Percentiles rank a stretch among this genome's conserved stretches.
These are phyloP conservation scores for Cyclophora albipunctata DNA, from an alignment of 2,888 invertebrate genomes.

Conservation along the genomic window DNA sequence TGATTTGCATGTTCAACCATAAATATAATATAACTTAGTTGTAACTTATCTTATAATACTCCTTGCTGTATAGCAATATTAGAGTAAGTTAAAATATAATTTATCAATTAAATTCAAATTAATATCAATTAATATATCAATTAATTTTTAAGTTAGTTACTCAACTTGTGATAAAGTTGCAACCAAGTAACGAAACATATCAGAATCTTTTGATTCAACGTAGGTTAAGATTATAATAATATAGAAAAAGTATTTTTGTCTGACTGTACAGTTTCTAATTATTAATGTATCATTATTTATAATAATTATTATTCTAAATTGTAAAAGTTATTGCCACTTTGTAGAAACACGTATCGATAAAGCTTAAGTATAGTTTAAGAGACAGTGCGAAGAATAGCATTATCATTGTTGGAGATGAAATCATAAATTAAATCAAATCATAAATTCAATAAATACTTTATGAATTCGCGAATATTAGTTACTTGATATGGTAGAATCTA, in stretches of 20 bases:
- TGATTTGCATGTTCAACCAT: too few species aligned
- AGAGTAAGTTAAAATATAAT: slow-evolving; percentile 47
- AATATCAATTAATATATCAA: slow-evolving; percentile 64
- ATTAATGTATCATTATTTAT: slow-evolving; percentile 17
- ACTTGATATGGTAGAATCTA: too few species aligned
- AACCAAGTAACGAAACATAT: slow-evolving; percentile 85
- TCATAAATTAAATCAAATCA: neutral
- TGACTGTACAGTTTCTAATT: slow-evolving; percentile 41
- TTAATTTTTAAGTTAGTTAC: slow-evolving; percentile 48
- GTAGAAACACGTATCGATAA: too few species aligned
- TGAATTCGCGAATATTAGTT: too few species aligned
- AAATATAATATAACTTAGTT: too few species aligned
- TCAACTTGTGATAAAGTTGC: slow-evolving; percentile 76
- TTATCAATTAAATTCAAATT: slow-evolving; percentile 41
- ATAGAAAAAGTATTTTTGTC: slow-evolving; percentile 25
- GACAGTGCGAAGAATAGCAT: slow-evolving; percentile 1
- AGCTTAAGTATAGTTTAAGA: neutral
- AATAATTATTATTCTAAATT: slow-evolving; percentile 1
- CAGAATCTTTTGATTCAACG: slow-evolving; percentile 80
- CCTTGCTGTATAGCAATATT: slow-evolving; percentile 56
- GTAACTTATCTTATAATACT: neutral
- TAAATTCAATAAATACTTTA: too few species aligned
- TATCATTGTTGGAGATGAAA: slow-evolving; percentile 16
- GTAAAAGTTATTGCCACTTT: neutral
- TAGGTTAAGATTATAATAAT: slow-evolving; percentile 46